Conservation (phyloP, 2,113 vertebrate genomes). For the Otolemur garnettii region DNA sequence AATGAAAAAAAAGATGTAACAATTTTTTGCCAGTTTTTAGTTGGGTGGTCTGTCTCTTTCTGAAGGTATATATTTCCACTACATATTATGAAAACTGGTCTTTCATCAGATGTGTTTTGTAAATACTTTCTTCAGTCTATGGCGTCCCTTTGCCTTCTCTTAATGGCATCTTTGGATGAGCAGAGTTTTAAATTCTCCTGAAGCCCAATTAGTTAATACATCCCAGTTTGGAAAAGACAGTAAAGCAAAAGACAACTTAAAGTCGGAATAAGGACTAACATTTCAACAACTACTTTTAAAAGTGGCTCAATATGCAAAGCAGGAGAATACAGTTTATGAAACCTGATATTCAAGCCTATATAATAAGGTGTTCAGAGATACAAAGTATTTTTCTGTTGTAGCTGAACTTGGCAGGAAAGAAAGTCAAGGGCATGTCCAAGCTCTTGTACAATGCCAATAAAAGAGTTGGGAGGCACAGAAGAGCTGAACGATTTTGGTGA, state of each 20-base stretch:
- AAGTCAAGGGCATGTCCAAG: background rate
- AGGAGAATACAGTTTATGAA: background rate
- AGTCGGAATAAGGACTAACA: background rate
- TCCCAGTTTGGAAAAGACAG: background rate
- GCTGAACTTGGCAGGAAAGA: background rate
- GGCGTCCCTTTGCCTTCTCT: conserved; percentile 32
- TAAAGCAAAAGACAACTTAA: background rate
- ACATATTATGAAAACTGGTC: background rate
- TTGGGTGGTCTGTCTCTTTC: background rate
- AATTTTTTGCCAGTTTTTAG: background rate
- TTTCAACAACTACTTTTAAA: background rate
- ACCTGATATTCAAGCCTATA: background rate
- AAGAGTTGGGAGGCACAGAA: background rate
- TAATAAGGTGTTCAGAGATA: background rate
- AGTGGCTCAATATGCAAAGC: background rate
- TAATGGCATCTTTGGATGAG: conserved; percentile 29
- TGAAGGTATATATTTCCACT: background rate
- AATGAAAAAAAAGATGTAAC: background rate
- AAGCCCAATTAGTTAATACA: background rate
- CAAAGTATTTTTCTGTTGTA: background rate
- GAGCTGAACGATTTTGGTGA: background rate
- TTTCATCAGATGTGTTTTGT: background rate
- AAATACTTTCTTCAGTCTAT: conserved; percentile 5
- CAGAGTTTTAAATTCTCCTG: conserved; percentile 1
- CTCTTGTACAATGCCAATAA: background rate